These are phyloP conservation scores for Polydrusus tereticollis DNA, from an alignment of 2,888 invertebrate genomes.

Conservation along the genomic window DNA sequence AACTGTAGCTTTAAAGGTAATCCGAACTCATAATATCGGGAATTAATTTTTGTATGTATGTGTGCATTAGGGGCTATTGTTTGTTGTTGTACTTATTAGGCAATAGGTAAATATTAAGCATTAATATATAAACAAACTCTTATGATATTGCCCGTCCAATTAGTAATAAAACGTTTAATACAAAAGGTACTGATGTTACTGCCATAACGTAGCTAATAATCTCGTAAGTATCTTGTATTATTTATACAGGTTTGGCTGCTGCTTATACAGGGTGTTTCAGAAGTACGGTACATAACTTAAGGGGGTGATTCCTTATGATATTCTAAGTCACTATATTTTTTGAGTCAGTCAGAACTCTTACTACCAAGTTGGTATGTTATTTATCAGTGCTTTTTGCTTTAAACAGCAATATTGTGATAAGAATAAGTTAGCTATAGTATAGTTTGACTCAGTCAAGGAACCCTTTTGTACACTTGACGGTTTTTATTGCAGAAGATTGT, in stretches of 20 bases:
- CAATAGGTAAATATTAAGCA: constrained; percentile 12
- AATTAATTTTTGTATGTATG: too few species aligned
- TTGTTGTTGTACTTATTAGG: constrained; percentile 20
- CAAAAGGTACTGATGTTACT: not conserved
- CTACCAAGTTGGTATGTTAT: too few species aligned
- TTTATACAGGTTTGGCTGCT: too few species aligned
- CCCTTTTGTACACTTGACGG: constrained; percentile 1
- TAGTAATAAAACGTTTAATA: constrained; percentile 3
- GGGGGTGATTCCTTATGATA: not conserved
- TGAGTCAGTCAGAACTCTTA: too few species aligned
- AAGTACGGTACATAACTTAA: too few species aligned
- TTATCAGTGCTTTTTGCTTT: not conserved
- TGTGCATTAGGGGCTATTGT: not conserved
- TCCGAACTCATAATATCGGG: too few species aligned
- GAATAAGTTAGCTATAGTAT: constrained; percentile 2
- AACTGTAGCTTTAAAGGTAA: too few species aligned
- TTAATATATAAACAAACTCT: constrained; percentile 6
- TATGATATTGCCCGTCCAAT: constrained; percentile 23
- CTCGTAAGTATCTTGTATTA: too few species aligned
- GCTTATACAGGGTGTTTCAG: too few species aligned
- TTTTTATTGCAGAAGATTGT: too few species aligned
- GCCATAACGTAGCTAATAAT: too few species aligned
- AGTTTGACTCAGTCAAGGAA: not conserved
- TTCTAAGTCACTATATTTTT: not conserved
- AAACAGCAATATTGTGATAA: constrained; percentile 32